These are phyloP conservation scores for Palythoa grandiflora DNA, from an alignment of 92 coral and sea anemone genomes.

Conservation along the genomic window DNA sequence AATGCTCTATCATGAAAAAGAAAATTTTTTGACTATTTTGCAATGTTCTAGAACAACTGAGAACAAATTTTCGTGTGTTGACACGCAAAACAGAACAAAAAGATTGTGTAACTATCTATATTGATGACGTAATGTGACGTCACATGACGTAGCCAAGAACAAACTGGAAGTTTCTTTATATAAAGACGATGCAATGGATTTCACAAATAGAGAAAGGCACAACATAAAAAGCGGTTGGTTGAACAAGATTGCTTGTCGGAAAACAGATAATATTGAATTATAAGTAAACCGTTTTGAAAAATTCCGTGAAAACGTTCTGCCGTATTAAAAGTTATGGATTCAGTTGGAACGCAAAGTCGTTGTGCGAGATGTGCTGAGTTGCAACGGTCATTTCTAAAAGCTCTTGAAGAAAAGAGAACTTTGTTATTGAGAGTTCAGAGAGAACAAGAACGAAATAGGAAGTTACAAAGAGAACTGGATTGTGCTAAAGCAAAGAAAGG, in stretches of 20 bases:
- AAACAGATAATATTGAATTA: not conserved
- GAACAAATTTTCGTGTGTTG: not conserved
- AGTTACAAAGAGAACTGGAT: slow-evolving; percentile 69
- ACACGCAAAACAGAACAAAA: not conserved
- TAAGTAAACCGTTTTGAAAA: not conserved
- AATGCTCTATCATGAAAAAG: too few relatives aligned
- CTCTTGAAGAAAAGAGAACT: slow-evolving; percentile 68
- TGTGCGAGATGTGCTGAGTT: slow-evolving; percentile 71
- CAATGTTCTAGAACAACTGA: not conserved
- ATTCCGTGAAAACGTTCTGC: not conserved
- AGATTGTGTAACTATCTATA: not conserved
- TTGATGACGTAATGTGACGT: slow-evolving; percentile 9
- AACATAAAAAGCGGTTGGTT: not conserved
- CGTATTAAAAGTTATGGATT: not conserved
- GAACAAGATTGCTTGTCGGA: not conserved
- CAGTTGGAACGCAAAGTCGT: slow-evolving; percentile 41
- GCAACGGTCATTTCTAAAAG: slow-evolving; percentile 61
- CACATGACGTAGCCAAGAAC: not conserved
- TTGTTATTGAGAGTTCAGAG: slow-evolving; percentile 65
- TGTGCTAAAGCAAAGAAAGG: slow-evolving; percentile 47
- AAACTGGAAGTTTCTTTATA: not conserved
- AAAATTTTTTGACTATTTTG: too few relatives aligned
- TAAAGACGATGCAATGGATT: not conserved
- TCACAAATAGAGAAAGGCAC: not conserved
- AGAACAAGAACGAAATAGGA: slow-evolving; percentile 63